A percentile compares a stretch with the other conserved stretches of the same genome.
Conservation (phyloP, 2,888 invertebrate species). For the Ommatoiulus sabulosus region DNA sequence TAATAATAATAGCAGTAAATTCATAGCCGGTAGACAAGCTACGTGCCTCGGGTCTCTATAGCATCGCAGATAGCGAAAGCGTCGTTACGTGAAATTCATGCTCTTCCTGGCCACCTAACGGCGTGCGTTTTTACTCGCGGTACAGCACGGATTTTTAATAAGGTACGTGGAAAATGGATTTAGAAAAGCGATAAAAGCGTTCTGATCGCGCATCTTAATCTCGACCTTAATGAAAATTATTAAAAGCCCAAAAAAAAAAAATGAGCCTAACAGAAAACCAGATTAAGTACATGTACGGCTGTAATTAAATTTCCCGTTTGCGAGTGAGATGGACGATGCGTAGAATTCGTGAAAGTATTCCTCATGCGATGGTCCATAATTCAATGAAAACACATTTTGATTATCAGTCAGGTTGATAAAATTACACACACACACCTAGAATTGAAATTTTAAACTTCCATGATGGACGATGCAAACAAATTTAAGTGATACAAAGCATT, state of each 20-base stretch:
- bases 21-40: not conserved
- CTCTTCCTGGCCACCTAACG: constrained; percentile 8
- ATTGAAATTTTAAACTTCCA: no score
- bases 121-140: not conserved
- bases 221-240: not conserved
- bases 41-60: not conserved
- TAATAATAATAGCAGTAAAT: constrained; percentile 11
- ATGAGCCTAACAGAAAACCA: not conserved
- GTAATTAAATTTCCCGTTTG: not conserved
- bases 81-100: not conserved
- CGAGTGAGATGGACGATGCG: no score
- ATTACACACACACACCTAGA: no score
- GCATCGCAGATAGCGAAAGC: not conserved
- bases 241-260: not conserved
- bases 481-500: no score
- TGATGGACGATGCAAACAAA: no score
- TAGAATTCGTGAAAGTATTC: no score
- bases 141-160: not conserved
- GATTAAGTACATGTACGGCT: not conserved
- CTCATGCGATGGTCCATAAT: not conserved
- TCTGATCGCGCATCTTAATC: not conserved
- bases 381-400: not conserved
- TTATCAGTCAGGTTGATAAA: not conserved
- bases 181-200: not conserved
- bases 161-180: constrained; percentile 8